Evolutionary conservation across 2,888 invertebrate genomes (phyloP).

Genomic region (Acanthococcus lagerstroemiae): DNA sequence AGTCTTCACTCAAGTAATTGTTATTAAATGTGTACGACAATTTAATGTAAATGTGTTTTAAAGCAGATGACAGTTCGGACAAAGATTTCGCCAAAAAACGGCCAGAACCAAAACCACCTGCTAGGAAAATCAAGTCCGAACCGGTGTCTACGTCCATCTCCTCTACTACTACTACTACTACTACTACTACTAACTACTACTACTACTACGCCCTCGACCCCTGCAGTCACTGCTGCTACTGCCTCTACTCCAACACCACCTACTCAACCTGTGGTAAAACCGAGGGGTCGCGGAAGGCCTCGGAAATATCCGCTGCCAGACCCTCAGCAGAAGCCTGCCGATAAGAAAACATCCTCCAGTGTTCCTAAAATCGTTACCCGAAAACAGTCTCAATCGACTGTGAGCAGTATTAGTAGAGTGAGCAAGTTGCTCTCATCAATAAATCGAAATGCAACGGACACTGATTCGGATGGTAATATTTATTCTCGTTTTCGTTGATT

Average conservation of each 20-base stretch:
- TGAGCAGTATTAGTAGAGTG: slow-evolving; percentile 29
- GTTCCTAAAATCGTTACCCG: slow-evolving; percentile 25
- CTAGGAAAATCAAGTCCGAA: slow-evolving; percentile 2
- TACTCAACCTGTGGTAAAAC: slow-evolving; percentile 24
- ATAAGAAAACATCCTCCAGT: slow-evolving; percentile 30
- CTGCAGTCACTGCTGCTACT: slow-evolving; percentile 2
- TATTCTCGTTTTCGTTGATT: neutral
- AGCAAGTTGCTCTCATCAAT: slow-evolving; percentile 33
- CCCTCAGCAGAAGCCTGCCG: slow-evolving; percentile 17
- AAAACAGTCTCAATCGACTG: slow-evolving; percentile 20
- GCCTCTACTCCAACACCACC: slow-evolving; percentile 28
- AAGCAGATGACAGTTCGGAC: neutral
- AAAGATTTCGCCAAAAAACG: neutral
- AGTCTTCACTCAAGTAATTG: neutral
- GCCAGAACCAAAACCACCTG: slow-evolving; percentile 26
- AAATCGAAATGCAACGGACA: slow-evolving; percentile 36
- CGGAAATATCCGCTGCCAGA: slow-evolving; percentile 33
- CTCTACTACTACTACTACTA: no score
- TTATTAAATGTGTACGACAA: neutral
- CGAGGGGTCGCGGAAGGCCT: slow-evolving; percentile 33
- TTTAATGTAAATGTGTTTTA: no score
- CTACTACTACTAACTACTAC: no score
- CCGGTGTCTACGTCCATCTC: neutral
- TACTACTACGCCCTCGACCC: neutral
- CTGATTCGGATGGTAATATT: slow-evolving; percentile 38